Percentiles rank a stretch among this genome's conserved stretches.
Evolutionary conservation across 2,797 vertebrate genomes (phyloP).

Genomic region (Graptemys geographica): DNA sequence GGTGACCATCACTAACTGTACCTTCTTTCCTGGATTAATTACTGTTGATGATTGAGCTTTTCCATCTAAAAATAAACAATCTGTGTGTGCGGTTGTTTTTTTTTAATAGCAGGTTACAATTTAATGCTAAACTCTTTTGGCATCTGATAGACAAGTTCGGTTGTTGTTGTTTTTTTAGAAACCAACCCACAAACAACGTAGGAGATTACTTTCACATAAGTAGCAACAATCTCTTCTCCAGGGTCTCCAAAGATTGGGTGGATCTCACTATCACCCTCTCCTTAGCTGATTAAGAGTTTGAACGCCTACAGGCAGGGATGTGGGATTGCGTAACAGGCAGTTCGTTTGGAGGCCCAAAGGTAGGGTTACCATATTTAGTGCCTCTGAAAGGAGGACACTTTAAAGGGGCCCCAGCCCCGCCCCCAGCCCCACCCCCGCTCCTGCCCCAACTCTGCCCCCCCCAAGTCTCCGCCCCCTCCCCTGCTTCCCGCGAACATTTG

Average conservation of each 20-base stretch:
- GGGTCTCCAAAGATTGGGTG: not conserved
- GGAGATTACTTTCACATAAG: constrained; percentile 62
- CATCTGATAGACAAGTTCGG: constrained; percentile 23
- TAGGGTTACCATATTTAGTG: no score
- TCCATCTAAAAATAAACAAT: not conserved
- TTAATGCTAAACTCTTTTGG: constrained; percentile 59
- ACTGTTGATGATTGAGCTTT: constrained; percentile 17
- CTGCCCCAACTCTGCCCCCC: no score
- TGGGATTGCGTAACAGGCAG: constrained; percentile 68
- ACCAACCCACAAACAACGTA: constrained; percentile 56
- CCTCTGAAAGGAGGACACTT: no score
- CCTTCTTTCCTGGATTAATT: constrained; percentile 55
- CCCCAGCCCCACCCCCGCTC: no score
- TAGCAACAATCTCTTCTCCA: constrained; percentile 67
- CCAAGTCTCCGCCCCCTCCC: no score
- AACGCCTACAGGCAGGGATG: constrained; percentile 50
- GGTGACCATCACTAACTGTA: not conserved
- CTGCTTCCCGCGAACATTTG: no score
- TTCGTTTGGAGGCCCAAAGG: constrained; percentile 47
- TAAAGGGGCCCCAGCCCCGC: no score
- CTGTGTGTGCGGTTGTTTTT: constrained; percentile 40
- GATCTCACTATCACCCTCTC: constrained; percentile 17
- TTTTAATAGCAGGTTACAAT: constrained; percentile 53
- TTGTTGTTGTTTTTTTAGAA: not conserved
- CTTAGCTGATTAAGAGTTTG: constrained; percentile 77